Conservation (phyloP, 1,140 invertebrate genomes). For the Zaprionus camerounensis region DNA sequence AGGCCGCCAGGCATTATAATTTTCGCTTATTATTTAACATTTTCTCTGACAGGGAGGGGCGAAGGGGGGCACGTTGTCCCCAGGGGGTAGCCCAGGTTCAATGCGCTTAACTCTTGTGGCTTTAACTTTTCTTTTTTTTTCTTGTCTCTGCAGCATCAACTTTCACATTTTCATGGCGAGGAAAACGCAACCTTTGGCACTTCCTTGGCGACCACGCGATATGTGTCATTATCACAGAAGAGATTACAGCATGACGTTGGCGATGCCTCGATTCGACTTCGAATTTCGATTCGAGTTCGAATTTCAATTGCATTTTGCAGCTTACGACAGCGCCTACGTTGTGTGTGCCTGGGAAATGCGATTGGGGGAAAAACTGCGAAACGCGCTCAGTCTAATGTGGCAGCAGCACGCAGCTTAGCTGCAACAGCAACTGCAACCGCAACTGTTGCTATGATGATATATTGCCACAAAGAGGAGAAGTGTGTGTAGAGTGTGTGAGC, state of each 20-base stretch:
- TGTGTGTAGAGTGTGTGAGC: neutral
- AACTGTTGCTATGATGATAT: conserved; percentile 3
- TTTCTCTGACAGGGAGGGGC: conserved; percentile 39
- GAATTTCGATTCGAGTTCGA: neutral
- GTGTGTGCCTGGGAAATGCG: neutral
- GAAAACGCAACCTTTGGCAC: conserved; percentile 64
- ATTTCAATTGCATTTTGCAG: neutral
- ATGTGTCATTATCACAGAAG: conserved; percentile 3
- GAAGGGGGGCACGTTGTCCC: neutral
- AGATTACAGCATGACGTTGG: neutral
- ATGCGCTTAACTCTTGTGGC: conserved; percentile 65
- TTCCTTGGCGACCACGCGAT: conserved; percentile 45
- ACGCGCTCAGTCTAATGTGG: neutral
- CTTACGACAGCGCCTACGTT: no score
- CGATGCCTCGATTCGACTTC: neutral
- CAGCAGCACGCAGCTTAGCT: neutral
- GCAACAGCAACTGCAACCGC: neutral
- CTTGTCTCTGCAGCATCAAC: conserved; percentile 44
- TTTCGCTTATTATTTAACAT: conserved; percentile 71
- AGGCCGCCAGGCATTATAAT: conserved; percentile 45
- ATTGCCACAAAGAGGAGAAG: neutral
- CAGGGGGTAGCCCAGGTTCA: conserved; percentile 58
- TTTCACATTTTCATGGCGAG: conserved; percentile 62
- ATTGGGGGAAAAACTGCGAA: neutral
- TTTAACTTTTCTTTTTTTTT: conserved; percentile 51